These are phyloP conservation scores for Proteles cristata DNA, from an alignment of 2,113 vertebrate genomes.

Conservation along the genomic window DNA sequence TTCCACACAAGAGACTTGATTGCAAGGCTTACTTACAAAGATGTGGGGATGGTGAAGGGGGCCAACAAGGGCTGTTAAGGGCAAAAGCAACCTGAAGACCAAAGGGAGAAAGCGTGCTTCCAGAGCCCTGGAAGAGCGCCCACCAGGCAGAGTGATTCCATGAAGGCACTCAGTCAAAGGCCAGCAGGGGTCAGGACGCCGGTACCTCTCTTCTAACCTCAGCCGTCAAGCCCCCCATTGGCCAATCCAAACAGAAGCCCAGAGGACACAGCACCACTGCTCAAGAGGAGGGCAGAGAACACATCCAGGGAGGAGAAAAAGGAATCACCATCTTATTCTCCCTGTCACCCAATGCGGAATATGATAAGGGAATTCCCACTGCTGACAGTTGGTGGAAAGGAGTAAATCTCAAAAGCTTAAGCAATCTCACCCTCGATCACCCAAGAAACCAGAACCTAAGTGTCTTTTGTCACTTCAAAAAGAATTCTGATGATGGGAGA, in stretches of 20 bases:
- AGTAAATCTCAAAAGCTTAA: not conserved
- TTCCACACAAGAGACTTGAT: not conserved
- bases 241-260: not conserved
- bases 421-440: not conserved
- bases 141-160: not conserved
- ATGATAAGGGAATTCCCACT: not conserved
- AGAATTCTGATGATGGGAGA: fast-evolving
- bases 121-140: not conserved
- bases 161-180: not conserved
- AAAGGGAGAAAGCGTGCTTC: not conserved
- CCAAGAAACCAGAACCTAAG: not conserved
- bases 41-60: not conserved
- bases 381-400: fast-evolving
- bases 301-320: not conserved
- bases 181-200: not conserved
- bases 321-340: not conserved
- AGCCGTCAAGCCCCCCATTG: not conserved
- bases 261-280: not conserved
- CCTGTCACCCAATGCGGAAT: not conserved
- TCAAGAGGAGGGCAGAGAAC: not conserved
- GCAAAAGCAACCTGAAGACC: not conserved
- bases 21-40: not conserved
- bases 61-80: not conserved
- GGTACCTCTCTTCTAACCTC: not conserved
- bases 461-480: not conserved